These are phyloP conservation scores for Epirrhoe alternata DNA, from an alignment of 2,888 invertebrate species.

Conservation along the genomic window DNA sequence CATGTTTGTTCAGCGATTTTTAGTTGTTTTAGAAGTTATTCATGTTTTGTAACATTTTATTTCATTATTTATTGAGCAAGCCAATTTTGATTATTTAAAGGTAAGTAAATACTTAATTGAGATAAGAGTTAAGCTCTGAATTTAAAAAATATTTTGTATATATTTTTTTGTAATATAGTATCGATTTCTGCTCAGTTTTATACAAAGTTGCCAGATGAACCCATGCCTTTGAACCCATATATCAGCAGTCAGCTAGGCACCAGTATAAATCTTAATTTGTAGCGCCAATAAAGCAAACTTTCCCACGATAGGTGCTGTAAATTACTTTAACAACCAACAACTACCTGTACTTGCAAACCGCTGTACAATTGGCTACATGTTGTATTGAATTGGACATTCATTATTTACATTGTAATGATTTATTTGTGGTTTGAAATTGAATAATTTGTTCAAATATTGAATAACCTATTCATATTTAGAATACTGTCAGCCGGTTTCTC, in stretches of 20 bases:
- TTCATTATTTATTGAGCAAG: too few species aligned
- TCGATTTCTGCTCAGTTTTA: not conserved
- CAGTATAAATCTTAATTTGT: constrained; percentile 28
- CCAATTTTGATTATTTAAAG: too few species aligned
- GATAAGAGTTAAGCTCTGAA: too few species aligned
- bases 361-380: not conserved
- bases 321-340: constrained; percentile 41
- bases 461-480: too few species aligned
- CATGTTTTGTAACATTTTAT: too few species aligned
- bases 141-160: too few species aligned
- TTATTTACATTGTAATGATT: not conserved
- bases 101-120: too few species aligned
- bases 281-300: constrained; percentile 38
- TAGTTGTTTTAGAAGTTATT: too few species aligned
- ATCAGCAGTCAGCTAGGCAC: constrained; percentile 14
- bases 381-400: constrained; percentile 3
- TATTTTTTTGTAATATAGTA: too few species aligned
- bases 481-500: too few species aligned
- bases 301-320: constrained; percentile 39
- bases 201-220: constrained; percentile 11
- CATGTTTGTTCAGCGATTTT: too few species aligned
- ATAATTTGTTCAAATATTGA: not conserved
- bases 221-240: constrained; percentile 22
- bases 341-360: constrained; percentile 26
- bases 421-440: not conserved